phyloP scores from a whole-genome alignment of 1,140 invertebrate genomes.

The Macrotrachela quadricornifera region DNA sequence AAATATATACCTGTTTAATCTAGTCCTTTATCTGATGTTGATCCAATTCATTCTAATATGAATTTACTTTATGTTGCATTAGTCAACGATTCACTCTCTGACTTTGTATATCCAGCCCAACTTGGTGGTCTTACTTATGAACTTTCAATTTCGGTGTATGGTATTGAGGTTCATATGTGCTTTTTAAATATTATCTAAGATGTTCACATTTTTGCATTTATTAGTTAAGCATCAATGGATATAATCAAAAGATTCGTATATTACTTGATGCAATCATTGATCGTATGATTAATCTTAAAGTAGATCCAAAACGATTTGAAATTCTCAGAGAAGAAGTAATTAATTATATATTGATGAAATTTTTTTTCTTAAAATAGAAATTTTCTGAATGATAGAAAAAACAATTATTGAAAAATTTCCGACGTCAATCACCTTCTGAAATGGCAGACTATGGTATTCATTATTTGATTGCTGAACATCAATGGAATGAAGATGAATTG shows the following conservation, averaged over 20 bases:
- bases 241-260: too few species aligned
- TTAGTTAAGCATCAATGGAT: too few species aligned
- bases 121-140: conserved; percentile 62
- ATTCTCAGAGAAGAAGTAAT: conserved; percentile 76
- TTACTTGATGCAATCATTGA: conserved; percentile 69
- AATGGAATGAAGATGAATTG: too few species aligned
- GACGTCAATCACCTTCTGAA: too few species aligned
- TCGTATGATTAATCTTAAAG: conserved; percentile 53
- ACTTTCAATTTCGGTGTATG: conserved; percentile 54
- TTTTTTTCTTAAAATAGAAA: too few species aligned
- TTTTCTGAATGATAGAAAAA: too few species aligned
- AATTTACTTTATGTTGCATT: conserved; percentile 59
- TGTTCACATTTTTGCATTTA: too few species aligned
- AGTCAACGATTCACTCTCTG: conserved; percentile 59
- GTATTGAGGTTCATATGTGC: conserved; percentile 50
- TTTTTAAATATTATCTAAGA: conserved; percentile 79
- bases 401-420: too few species aligned
- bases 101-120: conserved; percentile 72
- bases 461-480: too few species aligned
- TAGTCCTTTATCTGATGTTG: conserved; percentile 58
- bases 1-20: too few species aligned
- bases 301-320: conserved; percentile 60
- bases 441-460: too few species aligned
- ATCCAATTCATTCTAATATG: conserved; percentile 60
- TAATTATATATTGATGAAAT: too few species aligned